phyloP scores from a whole-genome alignment of 2,888 invertebrate species.

The Seira ritae region DNA sequence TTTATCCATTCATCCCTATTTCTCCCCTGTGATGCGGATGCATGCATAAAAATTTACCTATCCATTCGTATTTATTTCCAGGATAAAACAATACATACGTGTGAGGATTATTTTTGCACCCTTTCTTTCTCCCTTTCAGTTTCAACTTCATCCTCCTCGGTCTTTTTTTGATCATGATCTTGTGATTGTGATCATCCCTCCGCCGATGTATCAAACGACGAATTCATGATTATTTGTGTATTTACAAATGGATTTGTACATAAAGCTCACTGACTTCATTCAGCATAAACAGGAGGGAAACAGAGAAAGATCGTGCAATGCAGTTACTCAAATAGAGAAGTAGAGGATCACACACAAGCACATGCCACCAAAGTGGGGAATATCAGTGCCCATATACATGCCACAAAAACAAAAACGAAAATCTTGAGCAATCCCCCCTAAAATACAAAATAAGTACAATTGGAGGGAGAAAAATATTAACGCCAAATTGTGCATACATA shows the following conservation, averaged over 20 bases:
- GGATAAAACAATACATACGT: background rate
- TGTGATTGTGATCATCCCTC: background rate
- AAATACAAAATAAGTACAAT: no score
- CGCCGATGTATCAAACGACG: background rate
- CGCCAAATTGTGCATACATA: slow-evolving; percentile 11
- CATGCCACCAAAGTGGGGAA: background rate
- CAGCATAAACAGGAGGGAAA: background rate
- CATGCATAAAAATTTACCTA: slow-evolving; percentile 4
- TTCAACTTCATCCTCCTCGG: slow-evolving; percentile 5
- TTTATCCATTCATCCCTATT: background rate
- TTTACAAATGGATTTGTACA: background rate
- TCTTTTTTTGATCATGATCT: slow-evolving; percentile 21
- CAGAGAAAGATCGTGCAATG: background rate
- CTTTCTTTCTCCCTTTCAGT: background rate
- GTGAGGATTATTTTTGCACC: slow-evolving; percentile 24
- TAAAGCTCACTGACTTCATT: slow-evolving; percentile 5
- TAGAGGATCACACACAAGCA: background rate
- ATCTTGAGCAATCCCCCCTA: background rate
- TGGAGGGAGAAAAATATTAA: background rate
- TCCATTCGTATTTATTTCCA: background rate
- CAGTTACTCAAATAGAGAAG: background rate
- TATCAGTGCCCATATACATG: slow-evolving; percentile 26
- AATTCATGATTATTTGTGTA: slow-evolving; percentile 6
- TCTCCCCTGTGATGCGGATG: background rate
- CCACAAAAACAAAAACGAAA: slow-evolving; percentile 55